Evolutionary conservation across 2,888 invertebrate species (phyloP), one percentile per base, ranked within the genome.

Genomic region (Mimachlamys varia): DNA sequence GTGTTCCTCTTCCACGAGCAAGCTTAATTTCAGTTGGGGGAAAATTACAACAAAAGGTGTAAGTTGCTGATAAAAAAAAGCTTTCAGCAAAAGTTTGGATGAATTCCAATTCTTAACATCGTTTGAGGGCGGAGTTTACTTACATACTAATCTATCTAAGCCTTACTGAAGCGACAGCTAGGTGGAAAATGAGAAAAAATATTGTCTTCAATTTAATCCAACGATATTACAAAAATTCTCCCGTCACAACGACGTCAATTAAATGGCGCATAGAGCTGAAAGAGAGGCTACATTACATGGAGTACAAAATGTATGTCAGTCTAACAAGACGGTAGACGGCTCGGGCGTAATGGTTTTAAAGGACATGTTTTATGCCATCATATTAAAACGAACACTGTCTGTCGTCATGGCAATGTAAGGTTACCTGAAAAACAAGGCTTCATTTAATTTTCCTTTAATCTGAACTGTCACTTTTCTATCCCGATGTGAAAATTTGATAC

Each of bases 131-230:
- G 76, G 76, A 76, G 76, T 76, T 76, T 76, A 76, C 33, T 76
- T 76, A 76, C 76, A 33, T 76, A 76, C 76, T 76, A 58, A 76
- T 76, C 76, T 76, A 76, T 76, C 76, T 76, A 22, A 58, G 22
- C 58, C 58, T 10, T 58, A 76, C 76, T 33, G 76, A 76, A 76
- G 76, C 76, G 76, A 76, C 27, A 76, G 76, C 33, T 33, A 76
- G 76, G 33, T 76, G 76, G 76, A 76, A 33, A 76, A 76, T 33
- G 76, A 76, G 76, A 76, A 76, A 76, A 76, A 76, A 76, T 33
- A 76, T 76, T 76, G 76, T 76, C 76, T 76, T 76, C 76, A 76
- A 76, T 76, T 76, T 76, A 76, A 76, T 76, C 76, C 76, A 76
- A 76, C 76, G 76, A 76, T 76, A 76, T 76, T 76, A 76, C 76